A percentile compares a stretch with the other conserved stretches of the same genome.
These are phyloP conservation scores for Neoniphon sammara DNA, from an alignment of 2,797 vertebrate genomes.

Conservation along the genomic window DNA sequence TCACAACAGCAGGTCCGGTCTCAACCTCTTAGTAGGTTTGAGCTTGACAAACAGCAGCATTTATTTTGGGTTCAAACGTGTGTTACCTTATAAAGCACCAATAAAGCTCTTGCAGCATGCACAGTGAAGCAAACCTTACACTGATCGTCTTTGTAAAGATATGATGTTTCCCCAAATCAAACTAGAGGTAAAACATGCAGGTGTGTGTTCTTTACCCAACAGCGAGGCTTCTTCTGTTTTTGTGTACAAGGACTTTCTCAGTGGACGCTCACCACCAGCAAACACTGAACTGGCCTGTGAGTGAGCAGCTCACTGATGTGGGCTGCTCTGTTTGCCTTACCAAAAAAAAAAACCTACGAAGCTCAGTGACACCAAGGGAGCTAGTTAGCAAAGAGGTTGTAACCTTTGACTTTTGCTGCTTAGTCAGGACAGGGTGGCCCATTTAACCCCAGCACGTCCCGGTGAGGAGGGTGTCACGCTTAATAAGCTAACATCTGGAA, in stretches of 20 bases:
- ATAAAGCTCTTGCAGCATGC: background rate
- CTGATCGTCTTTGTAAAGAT: constrained; percentile 11
- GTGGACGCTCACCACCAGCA: constrained; percentile 4
- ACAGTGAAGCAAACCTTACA: constrained; percentile 13
- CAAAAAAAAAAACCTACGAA: constrained; percentile 63
- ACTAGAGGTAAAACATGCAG: background rate
- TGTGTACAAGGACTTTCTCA: constrained; percentile 15
- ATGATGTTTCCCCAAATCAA: constrained; percentile 23
- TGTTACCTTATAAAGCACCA: too few relatives aligned
- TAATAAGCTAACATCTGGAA: constrained; percentile 84
- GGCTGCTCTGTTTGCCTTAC: constrained; percentile 42
- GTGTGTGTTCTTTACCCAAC: constrained; percentile 35
- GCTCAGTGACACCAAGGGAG: constrained; percentile 67
- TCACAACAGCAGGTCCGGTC: constrained; percentile 9
- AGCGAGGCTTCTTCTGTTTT: constrained; percentile 28
- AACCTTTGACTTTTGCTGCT: constrained; percentile 75
- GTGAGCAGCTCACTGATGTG: constrained; percentile 74
- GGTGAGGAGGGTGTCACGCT: constrained; percentile 69
- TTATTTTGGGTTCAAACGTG: constrained; percentile 20
- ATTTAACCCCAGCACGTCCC: constrained; percentile 65
- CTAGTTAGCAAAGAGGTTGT: constrained; percentile 75
- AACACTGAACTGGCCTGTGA: constrained; percentile 11
- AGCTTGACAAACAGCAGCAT: constrained; percentile 36
- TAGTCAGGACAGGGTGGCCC: constrained; percentile 79
- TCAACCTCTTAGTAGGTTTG: constrained; percentile 14